phyloP scores from a whole-genome alignment of 2,113 vertebrate genomes.

The Chionomys nivalis region DNA sequence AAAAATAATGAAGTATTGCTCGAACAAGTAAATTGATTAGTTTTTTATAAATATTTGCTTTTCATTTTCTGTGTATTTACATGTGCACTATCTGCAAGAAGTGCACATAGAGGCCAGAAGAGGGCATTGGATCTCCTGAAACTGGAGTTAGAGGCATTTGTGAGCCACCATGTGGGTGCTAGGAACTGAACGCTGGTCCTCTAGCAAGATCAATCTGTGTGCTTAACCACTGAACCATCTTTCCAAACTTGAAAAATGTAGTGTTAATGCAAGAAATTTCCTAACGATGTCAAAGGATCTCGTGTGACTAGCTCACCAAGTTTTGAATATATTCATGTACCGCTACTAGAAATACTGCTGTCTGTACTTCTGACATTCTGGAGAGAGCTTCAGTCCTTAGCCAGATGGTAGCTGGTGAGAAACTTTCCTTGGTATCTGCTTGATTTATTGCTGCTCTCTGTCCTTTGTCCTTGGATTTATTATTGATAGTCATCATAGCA shows the following conservation, averaged over 20 bases:
- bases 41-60: not conserved
- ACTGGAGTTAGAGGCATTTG: not conserved
- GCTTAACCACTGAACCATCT: not conserved
- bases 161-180: not conserved
- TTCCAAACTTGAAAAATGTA: not conserved
- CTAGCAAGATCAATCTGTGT: not conserved
- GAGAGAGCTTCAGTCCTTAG: not conserved
- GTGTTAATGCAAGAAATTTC: not conserved
- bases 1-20: conserved; percentile 12
- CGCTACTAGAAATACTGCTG: not conserved
- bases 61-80: not conserved
- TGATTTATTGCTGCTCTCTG: not conserved
- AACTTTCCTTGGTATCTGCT: not conserved
- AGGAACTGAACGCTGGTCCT: not conserved
- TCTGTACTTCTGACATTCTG: conserved; percentile 14
- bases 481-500: not conserved
- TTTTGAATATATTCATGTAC: not conserved
- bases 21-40: not conserved
- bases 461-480: conserved; percentile 17
- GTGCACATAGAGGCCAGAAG: not conserved
- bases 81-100: too few relatives aligned
- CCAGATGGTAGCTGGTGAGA: not conserved
- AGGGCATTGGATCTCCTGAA: too few relatives aligned
- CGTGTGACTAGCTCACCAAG: not conserved
- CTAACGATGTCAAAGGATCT: conserved; percentile 19